A percentile compares a stretch with the other conserved stretches of the same genome.
phyloP scores from a whole-genome alignment of 2,888 invertebrate genomes.

The Lasiommata megera region DNA sequence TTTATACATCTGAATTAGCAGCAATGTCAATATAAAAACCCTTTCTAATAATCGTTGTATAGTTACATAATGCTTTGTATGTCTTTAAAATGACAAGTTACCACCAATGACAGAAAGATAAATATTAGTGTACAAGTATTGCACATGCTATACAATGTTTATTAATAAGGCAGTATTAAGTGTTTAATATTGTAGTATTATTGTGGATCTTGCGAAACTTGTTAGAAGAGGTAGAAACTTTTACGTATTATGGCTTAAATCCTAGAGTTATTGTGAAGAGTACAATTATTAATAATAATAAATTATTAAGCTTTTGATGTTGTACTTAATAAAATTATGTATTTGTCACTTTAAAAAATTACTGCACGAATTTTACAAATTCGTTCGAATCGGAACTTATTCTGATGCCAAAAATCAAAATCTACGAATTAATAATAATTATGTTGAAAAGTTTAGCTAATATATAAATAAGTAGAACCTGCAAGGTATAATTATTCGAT shows the following conservation, averaged over 20 bases:
- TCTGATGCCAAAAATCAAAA: slow-evolving; percentile 22
- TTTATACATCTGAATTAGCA: too few relatives aligned
- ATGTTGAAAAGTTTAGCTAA: slow-evolving; percentile 3
- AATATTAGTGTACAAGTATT: too few relatives aligned
- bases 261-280: slow-evolving; percentile 34
- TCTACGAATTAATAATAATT: slow-evolving; percentile 2
- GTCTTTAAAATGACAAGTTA: too few relatives aligned
- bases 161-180: slow-evolving; percentile 44
- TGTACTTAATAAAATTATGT: slow-evolving; percentile 30
- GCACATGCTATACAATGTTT: too few relatives aligned
- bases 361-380: too few relatives aligned
- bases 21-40: slow-evolving; percentile 56
- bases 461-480: background rate
- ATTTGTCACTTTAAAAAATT: slow-evolving; percentile 8
- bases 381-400: background rate
- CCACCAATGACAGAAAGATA: too few relatives aligned
- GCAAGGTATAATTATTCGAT: background rate
- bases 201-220: slow-evolving; percentile 53
- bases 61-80: too few relatives aligned
- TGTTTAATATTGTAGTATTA: slow-evolving; percentile 52
- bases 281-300: slow-evolving; percentile 38
- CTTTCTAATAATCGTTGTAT: too few relatives aligned
- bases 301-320: slow-evolving; percentile 37
- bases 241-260: slow-evolving; percentile 25
- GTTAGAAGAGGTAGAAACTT: slow-evolving; percentile 49